A percentile compares a stretch with the other conserved stretches of the same genome.
Conservation (phyloP, 2,888 invertebrate genomes). For the Agrypnus murinus region DNA sequence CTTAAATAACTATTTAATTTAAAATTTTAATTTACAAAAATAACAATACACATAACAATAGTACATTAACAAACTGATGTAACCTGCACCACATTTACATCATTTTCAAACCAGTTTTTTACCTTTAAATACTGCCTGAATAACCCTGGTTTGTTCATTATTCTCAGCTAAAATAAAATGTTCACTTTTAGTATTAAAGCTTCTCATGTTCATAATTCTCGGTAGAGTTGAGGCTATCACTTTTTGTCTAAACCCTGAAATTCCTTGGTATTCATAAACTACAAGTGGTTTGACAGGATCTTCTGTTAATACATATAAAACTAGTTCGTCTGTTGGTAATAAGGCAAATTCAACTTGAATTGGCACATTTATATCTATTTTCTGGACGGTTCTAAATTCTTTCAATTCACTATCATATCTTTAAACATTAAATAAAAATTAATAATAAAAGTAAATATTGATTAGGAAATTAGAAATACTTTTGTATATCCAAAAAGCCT, state of each 20-base stretch:
- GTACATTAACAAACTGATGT: slow-evolving; percentile 24
- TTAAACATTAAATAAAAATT: slow-evolving; percentile 44
- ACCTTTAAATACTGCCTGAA: slow-evolving; percentile 65
- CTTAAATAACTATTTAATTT: neutral
- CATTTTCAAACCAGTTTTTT: slow-evolving; percentile 32
- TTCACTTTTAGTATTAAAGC: slow-evolving; percentile 59
- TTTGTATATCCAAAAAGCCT: slow-evolving; percentile 64
- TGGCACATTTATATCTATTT: slow-evolving; percentile 65
- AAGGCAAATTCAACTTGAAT: slow-evolving; percentile 67
- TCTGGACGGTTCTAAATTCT: slow-evolving; percentile 67
- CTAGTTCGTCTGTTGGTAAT: slow-evolving; percentile 70
- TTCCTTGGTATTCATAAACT: slow-evolving; percentile 70
- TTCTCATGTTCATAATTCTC: slow-evolving; percentile 55
- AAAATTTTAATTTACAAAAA: neutral
- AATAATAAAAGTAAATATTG: neutral
- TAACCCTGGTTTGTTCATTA: slow-evolving; percentile 59
- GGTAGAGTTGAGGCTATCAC: slow-evolving; percentile 57
- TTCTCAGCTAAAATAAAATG: slow-evolving; percentile 64
- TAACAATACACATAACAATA: neutral
- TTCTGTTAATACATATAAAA: slow-evolving; percentile 69
- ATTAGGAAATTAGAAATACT: slow-evolving; percentile 54
- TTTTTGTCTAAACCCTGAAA: slow-evolving; percentile 67
- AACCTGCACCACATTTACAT: slow-evolving; percentile 28
- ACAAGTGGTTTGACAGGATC: slow-evolving; percentile 67
- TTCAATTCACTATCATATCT: slow-evolving; percentile 59